Evolutionary conservation across 2,113 vertebrate genomes (phyloP), one percentile per base, ranked within the genome.

Genomic region (Maccullochella peelii): DNA sequence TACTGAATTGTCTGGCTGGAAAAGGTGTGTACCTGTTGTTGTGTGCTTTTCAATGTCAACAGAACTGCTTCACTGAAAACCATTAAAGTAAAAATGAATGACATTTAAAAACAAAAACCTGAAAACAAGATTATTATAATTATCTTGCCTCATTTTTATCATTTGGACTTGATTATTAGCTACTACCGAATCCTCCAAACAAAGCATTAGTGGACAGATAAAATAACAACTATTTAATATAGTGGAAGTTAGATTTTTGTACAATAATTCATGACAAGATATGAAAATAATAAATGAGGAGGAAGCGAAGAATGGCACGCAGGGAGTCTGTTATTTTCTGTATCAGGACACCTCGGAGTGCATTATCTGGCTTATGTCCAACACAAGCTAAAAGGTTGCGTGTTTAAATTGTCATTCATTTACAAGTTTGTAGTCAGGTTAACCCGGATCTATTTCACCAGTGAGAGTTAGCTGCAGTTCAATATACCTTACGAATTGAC

Each of bases 21-120:
- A 63, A 75, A 38, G 21, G 25, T 4, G 3, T 40, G 4, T 8
- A 38, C 67, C 54, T 44, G 20, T 49, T 50, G 30, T 42, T 61
- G 44, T 69, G 44, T 25, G 30, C 8, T 33, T 79, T 72, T 80
- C 23, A 25, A 33, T 79, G 63, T 59, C 49, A 86, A 25, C 47
- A 20, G 5, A 47, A 5, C 58, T 7, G 36, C 44, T 54, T 66
- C 30, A 61, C 25, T 52, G 54, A 44, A 77, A 67, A 63, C 0
- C 10, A 20, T 52, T 38, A 9, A 16, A 55, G 15, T 55, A 16
- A 61, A 47, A 38, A 30, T 62, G 70, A 44, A 74, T 63, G 16
- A 69, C 42, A 63, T 57, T 62, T 30, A 57, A 44, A 54, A 55
- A n/a, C 23, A 44, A 42, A 54, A 50, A 57, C 7, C 8, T 62